A percentile compares a stretch with the other conserved stretches of the same genome.
Evolutionary conservation across 2,113 vertebrate species (phyloP).

Genomic region (Aviceda subcristata): DNA sequence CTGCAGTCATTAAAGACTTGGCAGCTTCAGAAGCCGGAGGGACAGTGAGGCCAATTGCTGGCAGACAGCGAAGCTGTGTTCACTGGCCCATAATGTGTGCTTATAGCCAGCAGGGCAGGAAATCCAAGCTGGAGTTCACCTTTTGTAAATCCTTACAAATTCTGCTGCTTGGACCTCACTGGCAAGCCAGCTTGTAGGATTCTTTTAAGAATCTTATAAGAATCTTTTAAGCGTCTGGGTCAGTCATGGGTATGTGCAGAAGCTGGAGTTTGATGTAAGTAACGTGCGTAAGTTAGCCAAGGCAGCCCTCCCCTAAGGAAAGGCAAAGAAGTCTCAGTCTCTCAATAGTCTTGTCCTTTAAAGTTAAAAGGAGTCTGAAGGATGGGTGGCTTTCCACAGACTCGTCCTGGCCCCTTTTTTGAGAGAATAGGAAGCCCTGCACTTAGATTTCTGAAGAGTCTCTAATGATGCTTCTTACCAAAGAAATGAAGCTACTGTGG

Average conservation of each 20-base stretch:
- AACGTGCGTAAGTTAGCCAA: neutral
- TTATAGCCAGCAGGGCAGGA: neutral
- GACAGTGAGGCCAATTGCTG: neutral
- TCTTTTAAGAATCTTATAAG: neutral
- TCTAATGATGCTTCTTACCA: neutral
- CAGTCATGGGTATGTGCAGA: neutral
- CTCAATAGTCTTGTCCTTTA: neutral
- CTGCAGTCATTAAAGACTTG: neutral
- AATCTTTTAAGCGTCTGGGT: neutral
- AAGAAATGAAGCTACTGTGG: neutral
- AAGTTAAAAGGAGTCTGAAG: neutral
- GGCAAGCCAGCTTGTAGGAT: neutral
- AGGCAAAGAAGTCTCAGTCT: neutral
- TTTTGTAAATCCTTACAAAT: neutral
- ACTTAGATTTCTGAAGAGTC: neutral
- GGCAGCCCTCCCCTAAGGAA: neutral
- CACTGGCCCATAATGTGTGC: neutral
- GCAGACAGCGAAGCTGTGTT: neutral
- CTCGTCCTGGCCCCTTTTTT: neutral
- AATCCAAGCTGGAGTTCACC: neutral
- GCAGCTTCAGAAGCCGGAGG: neutral
- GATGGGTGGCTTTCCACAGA: neutral
- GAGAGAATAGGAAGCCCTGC: neutral
- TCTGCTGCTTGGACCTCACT: neutral
- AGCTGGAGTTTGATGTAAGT: neutral